Base-by-base conservation (phyloP, 2,888 invertebrate species). In the Salpingus planirostris region DNA sequence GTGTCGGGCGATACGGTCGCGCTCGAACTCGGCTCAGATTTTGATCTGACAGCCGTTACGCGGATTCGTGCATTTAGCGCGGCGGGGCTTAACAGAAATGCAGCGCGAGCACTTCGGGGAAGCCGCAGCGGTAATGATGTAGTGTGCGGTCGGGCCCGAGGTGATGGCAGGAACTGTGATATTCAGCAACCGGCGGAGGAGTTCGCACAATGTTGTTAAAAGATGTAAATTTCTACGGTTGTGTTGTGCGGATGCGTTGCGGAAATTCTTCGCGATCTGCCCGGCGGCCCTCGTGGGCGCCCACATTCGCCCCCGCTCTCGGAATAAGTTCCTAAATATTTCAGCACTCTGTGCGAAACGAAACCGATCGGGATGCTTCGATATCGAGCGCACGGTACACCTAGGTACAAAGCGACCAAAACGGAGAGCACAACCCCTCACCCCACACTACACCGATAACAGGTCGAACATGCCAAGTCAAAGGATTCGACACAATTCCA, bases 121-220 rank as follows among this genome's bases (percentile, higher is more conserved):
- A 46, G 40, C 43, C 43, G 40, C 43, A 43, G 43, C 42, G 42
- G 48, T 54, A 51, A 54, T 54, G 54, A 52, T 51, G 47, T 49
- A 50, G 52, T 50, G 49, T 49, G 49, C 48, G 41, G 47, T 49
- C 44, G 43, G 43, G 46, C 43, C 47, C 42, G 47, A 49, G 50
- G 50, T 44, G 47, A 43, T 47, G 48, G 38, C 43, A 41, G 38
- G 43, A 47, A 46, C 44, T 43, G 44, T 41, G 47, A 50, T 45
- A 50, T 48, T 47, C 46, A 48, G 46, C 46, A 43, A 36, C 35
- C 40, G 37, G 40, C n/a, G n/a, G 41, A 36, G 44, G 43, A 40
- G 38, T 42, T 40, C 37, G 42, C 47, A 33, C 44, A 42, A 46
- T 40, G 47, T 46, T 45, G 47, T 46, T 50, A 50, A 48, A 50